Base-by-base conservation (phyloP, 2,113 vertebrate genomes). In the Notechis scutatus region DNA sequence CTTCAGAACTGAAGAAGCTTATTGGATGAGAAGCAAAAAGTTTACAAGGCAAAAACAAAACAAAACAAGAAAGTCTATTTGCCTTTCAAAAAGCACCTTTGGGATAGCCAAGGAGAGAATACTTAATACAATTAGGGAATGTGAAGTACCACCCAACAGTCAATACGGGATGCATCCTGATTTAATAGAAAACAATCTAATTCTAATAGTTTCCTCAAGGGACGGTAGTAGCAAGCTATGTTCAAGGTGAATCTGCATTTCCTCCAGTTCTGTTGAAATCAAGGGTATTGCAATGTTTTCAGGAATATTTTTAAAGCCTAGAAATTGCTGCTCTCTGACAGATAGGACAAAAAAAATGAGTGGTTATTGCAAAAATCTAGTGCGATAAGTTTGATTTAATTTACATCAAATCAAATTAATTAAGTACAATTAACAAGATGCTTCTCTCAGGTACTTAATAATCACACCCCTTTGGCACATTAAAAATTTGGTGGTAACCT, bases 191-290 rank as follows among this genome's bases (percentile, higher is more conserved):
- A 42, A 93, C 86, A 88, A 55, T 90, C 20, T 5, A 23, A n/a
- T 23, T n/a, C 64, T 92, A 29, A n/a, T 15, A 1, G 21, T 45
- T n/a, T 42, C 88, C 42, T 26, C 57, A n/a, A 12, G 0, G 0
- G 47, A 29, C 39, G 45, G 26, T n/a, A 23, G 89, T 24, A 24
- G 47, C 93, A 86, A 90, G 61, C 87, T 54, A 92, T 90, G 34
- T 45, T 90, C 95, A 92, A 96, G 95, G 96, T 96, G 96, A 23
- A 1, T n/a, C 87, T 29, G 54, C 34, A 59, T 18, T 89, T 81
- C 64, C 4, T 56, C 61, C 55, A 45, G 4, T 45, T 23, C 23
- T 57, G 1, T 45, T 20, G 20, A 69, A 69, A 69, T 69, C 64
- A 2, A n/a, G 29, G 50, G 50, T 52, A 52, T 12, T 52, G 11